Percentiles rank a stretch among this genome's conserved stretches.
Conservation (phyloP, 2,888 invertebrate species). For the Drosophila vallismaia region DNA sequence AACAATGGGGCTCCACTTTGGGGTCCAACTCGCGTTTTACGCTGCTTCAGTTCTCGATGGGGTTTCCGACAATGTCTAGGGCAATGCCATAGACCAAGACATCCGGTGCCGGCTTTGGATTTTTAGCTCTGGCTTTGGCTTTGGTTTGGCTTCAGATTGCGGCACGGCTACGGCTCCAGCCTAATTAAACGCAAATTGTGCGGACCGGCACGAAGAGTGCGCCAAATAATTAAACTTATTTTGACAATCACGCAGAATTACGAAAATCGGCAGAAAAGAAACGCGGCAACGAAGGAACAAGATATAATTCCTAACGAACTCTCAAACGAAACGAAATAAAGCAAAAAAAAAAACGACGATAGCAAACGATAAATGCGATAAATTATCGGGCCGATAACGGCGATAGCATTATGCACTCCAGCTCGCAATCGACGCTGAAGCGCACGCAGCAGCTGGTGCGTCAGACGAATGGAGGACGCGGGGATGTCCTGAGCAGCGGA, state of each 20-base stretch:
- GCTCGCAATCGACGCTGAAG: conserved; percentile 76
- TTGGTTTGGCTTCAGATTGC: conserved; percentile 18
- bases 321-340: conserved; percentile 31
- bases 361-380: conserved; percentile 47
- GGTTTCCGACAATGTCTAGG: conserved; percentile 49
- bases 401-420: conserved; percentile 66
- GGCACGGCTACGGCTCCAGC: conserved; percentile 44
- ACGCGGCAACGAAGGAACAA: conserved; percentile 33
- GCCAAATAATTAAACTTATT: conserved; percentile 54
- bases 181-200: conserved; percentile 77
- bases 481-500: conserved; percentile 53
- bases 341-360: conserved; percentile 23
- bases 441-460: conserved; percentile 72
- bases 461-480: conserved; percentile 59
- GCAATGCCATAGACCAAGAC: conserved; percentile 61
- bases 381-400: conserved; percentile 32
- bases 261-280: conserved; percentile 47
- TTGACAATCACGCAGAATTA: conserved; percentile 67
- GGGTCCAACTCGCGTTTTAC: conserved; percentile 14
- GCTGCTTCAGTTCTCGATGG: conserved; percentile 40
- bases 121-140: conserved; percentile 8
- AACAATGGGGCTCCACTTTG: conserved; percentile 40
- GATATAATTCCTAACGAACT: conserved; percentile 13
- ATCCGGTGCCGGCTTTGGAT: conserved; percentile 62
- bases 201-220: conserved; percentile 50